Base-by-base conservation (phyloP, 2,113 vertebrate genomes). In the Aegithalos caudatus region DNA sequence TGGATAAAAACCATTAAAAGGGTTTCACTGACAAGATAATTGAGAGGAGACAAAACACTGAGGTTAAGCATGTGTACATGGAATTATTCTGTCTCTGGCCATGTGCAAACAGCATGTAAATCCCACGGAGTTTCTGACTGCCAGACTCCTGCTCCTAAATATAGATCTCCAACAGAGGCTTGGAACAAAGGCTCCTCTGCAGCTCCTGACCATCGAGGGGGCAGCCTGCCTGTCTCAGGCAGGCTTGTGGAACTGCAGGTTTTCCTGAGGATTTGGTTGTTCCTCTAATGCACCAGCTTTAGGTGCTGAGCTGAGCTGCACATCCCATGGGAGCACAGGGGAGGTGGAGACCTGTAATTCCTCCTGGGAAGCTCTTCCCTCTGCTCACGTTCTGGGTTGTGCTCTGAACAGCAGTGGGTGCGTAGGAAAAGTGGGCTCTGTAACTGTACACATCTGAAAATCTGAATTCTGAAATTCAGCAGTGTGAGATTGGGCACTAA, bases 1-100 rank as follows among this genome's bases (percentile, higher is more conserved):
- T 56, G 92, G 88, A 96, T 86, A 95, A 97, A 95, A 94, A 92
- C 94, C 90, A 93, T 93, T 95, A 96, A 85, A 74, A 66, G 81
- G 94, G 83, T 91, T 42, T 94, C 29, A 38, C 12, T n/a, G 91
- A 91, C 15, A 85, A 90, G 95, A 86, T 91, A 95, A 92, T 85
- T 89, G 88, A 88, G 60, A 92, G 89, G 70, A 38, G 50, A 88
- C 77, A 53, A 89, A 44, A 48, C 81, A 81, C 70, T 67, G 74
- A 45, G 71, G 80, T 61, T 91, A 95, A 96, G 89, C 93, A 82
- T 84, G 53, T 76, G 79, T 48, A 70, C 88, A 90, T 87, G 62
- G 35, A 81, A 94, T 88, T 60, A 86, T 35, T 56, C 50, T 24
- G 58, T 76, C 86, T 84, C 78, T 38, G 73, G 86, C 82, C 93